Base-by-base conservation (phyloP, 2,113 vertebrate species). In the Tor tambroides region DNA sequence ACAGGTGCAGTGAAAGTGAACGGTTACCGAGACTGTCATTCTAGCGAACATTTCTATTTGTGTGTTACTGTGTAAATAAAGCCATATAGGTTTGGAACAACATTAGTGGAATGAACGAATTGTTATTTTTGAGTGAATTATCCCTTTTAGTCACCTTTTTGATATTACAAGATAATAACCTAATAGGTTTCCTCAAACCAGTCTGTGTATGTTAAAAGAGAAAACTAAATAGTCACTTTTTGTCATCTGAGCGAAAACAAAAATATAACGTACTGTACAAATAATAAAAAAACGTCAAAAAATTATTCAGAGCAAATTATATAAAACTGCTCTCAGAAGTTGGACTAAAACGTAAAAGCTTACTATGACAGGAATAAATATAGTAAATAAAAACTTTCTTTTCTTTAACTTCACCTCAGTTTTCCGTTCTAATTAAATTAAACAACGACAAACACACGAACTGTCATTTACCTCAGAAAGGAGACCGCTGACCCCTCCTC, bases 401-500 rank as follows among this genome's bases (percentile, higher is more conserved):
- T 19, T 17, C n/a, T 23, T 67, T 12, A 30, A 30, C 10, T 32
- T 30, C 6, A 14, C 59, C 30, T 56, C 35, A 49, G 23, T 21
- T 41, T 46, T 46, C 43, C 43, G 43, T 46, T 46, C 5, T 41
- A 38, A n/a, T 26, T n/a, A 2, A 1, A 32, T 35, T 7, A 54
- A 19, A 65, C 9, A 32, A 14, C 43, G 17, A 35, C 28, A 32
- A n/a, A 83, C 81, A 72, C 6, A 83, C 65, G 28, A 49, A 51
- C 46, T 72, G 81, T 54, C 26, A 72, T 54, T 83, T 83, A 83
- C 81, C 81, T 83, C 46, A 49, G 81, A 72, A 32, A 72, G 6
- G 46, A 71, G 30, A 69, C 65, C 46, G 81, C 5, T 72, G 81
- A 83, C 81, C 28, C 63, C 65, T 71, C 65, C 65, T 83, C 26